Base-by-base conservation (phyloP, 2,888 invertebrate species). In the Elysia crispata region DNA sequence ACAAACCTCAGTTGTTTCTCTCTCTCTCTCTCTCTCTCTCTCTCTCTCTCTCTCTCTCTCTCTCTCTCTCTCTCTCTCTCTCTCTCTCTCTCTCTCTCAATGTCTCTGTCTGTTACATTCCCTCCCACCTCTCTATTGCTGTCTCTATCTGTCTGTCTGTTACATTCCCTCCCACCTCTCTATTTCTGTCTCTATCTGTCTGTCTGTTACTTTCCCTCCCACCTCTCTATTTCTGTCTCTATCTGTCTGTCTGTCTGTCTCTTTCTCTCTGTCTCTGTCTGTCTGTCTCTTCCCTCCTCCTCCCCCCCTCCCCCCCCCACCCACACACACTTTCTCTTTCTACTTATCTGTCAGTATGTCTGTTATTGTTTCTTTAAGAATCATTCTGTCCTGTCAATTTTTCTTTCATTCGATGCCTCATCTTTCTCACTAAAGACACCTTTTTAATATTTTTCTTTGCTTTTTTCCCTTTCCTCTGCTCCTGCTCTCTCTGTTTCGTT, bases 261-360 rank as follows among this genome's bases (percentile, higher is more conserved):
- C 41, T 6, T 41, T 41, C 41, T 41, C 41, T 11, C 41, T 11
- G 5, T 41, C 41, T 41, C 41, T 41, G 41, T 41, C 41, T 41
- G 5, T 41, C 11, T 41, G 5, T 41, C 41, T 41, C 41, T 41
- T 11, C 49, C 1, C 20, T 50, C 73, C 50, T 74, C 70, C 33
- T 60, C 70, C 57, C 70, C 57, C 25, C 31, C 77, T 69, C 70
- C 31, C 54, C 11, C n/a, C 8, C n/a, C 13, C 33, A 23, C 49
- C 60, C 64, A 33, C 50, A 62, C 72, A 25, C 66, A 30, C 62
- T 31, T 31, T 75, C 75, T 23, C 62, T 54, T 30, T 75, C 31
- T 31, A 20, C 28, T 28, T 57, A 18, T 31, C n/a, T n/a, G 30
- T 30, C 69, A 6, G 11, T n/a, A 28, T 75, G 31, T 33, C 62